Conservation (phyloP, 2,888 invertebrate genomes). For the Cancer borealis region DNA sequence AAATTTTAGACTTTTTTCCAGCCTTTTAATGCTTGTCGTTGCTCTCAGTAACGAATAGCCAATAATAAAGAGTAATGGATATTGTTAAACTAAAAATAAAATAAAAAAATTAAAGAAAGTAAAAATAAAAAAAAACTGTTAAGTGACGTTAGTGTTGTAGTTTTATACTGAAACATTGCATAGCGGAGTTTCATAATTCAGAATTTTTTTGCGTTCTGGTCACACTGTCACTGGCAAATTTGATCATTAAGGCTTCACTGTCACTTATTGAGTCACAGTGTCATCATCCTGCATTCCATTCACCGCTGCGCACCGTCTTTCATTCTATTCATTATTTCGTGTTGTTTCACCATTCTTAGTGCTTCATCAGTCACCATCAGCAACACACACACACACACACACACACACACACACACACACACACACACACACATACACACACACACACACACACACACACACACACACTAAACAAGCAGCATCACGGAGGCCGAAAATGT, state of each 20-base stretch:
- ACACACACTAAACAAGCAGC: neutral
- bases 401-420: conserved; percentile 10
- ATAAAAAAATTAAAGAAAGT: too few species aligned
- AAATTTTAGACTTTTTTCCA: too few species aligned
- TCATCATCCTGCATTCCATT: neutral
- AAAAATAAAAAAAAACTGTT: too few species aligned
- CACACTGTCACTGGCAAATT: neutral
- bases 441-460: conserved; percentile 20
- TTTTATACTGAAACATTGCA: neutral
- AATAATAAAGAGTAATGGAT: too few species aligned
- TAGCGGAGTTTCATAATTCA: neutral
- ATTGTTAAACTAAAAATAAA: too few species aligned
- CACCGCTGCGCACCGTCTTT: neutral
- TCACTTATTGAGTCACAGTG: neutral
- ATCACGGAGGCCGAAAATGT: too few species aligned
- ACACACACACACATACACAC: conserved; percentile 16
- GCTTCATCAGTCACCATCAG: too few species aligned
- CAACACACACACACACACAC: neutral
- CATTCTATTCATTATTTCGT: neutral
- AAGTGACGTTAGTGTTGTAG: too few species aligned
- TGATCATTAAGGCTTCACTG: conserved; percentile 11
- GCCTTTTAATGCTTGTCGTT: too few species aligned
- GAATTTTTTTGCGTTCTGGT: neutral
- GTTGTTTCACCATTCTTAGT: neutral
- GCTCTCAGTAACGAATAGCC: too few species aligned